Evolutionary conservation across 1,140 invertebrate species (phyloP).

Genomic region (Diabrotica virgifera): DNA sequence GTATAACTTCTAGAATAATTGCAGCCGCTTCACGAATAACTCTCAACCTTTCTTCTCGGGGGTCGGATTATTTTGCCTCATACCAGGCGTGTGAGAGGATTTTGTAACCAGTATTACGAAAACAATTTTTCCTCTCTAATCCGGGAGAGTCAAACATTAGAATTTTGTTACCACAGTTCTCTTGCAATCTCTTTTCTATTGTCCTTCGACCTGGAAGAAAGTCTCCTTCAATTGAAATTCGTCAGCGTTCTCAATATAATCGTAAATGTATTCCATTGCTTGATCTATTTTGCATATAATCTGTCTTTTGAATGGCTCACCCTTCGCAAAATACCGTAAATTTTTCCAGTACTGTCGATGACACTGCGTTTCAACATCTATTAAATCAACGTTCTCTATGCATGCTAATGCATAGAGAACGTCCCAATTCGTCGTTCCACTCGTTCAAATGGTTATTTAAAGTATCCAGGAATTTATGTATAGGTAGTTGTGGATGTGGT

Average conservation of each 20-base stretch:
- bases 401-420: no score
- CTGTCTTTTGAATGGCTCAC: no score
- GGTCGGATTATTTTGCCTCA: background rate
- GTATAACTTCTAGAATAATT: background rate
- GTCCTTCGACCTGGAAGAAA: background rate
- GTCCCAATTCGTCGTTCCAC: no score
- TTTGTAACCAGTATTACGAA: background rate
- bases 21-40: background rate
- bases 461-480: no score
- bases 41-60: background rate
- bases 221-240: background rate
- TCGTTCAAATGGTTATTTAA: no score
- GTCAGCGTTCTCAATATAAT: background rate
- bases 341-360: no score
- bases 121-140: background rate
- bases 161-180: background rate
- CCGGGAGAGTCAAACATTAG: background rate
- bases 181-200: background rate
- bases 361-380: no score
- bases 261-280: background rate
- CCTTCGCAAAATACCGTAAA: no score
- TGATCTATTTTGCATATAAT: background rate
- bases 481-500: no score
- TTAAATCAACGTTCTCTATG: no score
- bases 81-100: conserved; percentile 31